phyloP scores from a whole-genome alignment of 2,113 vertebrate species.

The Coregonus clupeaformis region DNA sequence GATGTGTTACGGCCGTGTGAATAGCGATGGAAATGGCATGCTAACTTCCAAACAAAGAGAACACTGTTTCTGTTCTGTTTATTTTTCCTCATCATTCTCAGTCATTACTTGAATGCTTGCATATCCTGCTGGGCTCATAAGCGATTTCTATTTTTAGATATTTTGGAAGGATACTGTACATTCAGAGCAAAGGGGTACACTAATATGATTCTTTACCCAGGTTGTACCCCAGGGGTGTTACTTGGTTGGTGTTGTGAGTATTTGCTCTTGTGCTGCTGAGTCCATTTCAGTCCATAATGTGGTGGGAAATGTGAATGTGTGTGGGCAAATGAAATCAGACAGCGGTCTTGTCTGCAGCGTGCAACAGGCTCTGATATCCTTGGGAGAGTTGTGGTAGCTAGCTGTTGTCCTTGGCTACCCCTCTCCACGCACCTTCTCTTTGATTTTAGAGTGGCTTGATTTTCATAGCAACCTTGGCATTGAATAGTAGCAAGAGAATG shows the following conservation, averaged over 20 bases:
- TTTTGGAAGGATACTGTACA: not conserved
- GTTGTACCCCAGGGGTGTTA: not conserved
- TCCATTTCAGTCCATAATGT: not conserved
- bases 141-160: not conserved
- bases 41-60: slow-evolving; percentile 41
- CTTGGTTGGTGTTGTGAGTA: not conserved
- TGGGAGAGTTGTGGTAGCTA: slow-evolving; percentile 49
- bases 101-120: not conserved
- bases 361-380: slow-evolving; percentile 30
- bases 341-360: slow-evolving; percentile 24
- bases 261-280: not conserved
- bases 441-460: not conserved
- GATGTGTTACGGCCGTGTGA: no score
- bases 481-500: not conserved
- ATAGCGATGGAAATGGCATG: not conserved
- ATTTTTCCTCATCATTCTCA: slow-evolving; percentile 38
- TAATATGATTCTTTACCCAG: not conserved
- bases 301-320: not conserved
- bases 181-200: not conserved
- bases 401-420: slow-evolving; percentile 26
- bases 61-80: slow-evolving; percentile 32
- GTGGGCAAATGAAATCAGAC: slow-evolving; percentile 6
- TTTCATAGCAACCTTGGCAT: not conserved
- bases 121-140: slow-evolving; percentile 19
- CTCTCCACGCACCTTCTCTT: not conserved